phyloP scores from a whole-genome alignment of 2,888 invertebrate species.

The Theodoxus fluviatilis region DNA sequence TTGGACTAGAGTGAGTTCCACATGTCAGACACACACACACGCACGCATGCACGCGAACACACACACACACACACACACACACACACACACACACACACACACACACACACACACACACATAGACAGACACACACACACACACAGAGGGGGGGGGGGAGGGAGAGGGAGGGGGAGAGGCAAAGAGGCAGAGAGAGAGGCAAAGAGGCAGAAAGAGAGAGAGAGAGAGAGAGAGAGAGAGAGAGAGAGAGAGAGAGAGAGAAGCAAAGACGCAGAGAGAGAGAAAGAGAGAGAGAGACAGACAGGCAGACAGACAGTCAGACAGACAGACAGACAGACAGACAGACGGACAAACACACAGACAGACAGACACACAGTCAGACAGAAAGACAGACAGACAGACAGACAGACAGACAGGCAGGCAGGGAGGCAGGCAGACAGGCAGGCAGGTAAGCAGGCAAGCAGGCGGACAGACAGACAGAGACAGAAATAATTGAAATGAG shows the following conservation, averaged over 20 bases:
- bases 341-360: neutral
- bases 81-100: neutral
- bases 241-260: slow-evolving; percentile 18
- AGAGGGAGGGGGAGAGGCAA: neutral
- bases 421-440: neutral
- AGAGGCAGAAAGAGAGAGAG: slow-evolving; percentile 23
- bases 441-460: neutral
- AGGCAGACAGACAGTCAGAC: neutral
- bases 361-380: slow-evolving; percentile 12
- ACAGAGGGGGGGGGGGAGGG: neutral
- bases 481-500: slow-evolving; percentile 10
- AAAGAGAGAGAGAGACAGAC: slow-evolving; percentile 13
- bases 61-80: no score
- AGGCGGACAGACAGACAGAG: slow-evolving; percentile 14
- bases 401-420: neutral
- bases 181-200: neutral
- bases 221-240: slow-evolving; percentile 25
- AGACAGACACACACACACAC: neutral
- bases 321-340: neutral
- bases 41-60: no score
- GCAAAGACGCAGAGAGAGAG: slow-evolving; percentile 7
- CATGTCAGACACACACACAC: no score
- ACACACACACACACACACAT: neutral
- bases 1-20: no score
- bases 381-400: neutral